Evolutionary conservation across 2,797 vertebrate genomes (phyloP).

Genomic region (Acrocephalus scirpaceus): DNA sequence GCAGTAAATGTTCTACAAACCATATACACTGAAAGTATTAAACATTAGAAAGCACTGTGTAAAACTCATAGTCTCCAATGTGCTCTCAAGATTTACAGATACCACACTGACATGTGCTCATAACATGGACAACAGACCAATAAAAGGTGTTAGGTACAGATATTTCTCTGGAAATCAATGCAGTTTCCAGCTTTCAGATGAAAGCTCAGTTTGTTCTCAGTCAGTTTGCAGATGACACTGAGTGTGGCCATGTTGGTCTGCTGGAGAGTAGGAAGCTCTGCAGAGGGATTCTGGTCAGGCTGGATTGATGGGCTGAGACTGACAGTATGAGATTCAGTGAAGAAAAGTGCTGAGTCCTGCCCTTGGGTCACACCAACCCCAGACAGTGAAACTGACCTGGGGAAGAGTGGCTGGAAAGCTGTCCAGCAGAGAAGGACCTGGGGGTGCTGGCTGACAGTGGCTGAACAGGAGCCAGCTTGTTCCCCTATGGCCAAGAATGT

Average conservation of each 20-base stretch:
- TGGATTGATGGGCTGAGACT: neutral
- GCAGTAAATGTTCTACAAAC: neutral
- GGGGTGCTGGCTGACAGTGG: neutral
- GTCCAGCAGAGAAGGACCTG: neutral
- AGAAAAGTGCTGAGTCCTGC: neutral
- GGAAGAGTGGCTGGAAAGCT: neutral
- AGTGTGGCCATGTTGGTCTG: neutral
- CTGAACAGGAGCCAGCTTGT: neutral
- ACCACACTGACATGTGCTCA: neutral
- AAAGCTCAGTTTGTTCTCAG: neutral
- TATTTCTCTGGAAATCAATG: neutral
- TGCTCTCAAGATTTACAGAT: neutral
- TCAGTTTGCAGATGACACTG: neutral
- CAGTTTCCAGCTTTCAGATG: neutral
- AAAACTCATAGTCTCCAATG: neutral
- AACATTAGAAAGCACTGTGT: neutral
- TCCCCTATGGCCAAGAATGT: neutral
- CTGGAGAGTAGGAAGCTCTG: neutral
- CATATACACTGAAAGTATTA: neutral
- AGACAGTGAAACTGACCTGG: neutral
- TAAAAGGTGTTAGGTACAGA: neutral
- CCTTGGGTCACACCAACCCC: neutral
- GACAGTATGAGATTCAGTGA: neutral
- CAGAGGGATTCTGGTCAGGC: neutral
- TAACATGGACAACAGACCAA: neutral